Evolutionary conservation across 2,113 vertebrate genomes (phyloP), one percentile per base, ranked within the genome.

Genomic region (Ailuropoda melanoleuca): DNA sequence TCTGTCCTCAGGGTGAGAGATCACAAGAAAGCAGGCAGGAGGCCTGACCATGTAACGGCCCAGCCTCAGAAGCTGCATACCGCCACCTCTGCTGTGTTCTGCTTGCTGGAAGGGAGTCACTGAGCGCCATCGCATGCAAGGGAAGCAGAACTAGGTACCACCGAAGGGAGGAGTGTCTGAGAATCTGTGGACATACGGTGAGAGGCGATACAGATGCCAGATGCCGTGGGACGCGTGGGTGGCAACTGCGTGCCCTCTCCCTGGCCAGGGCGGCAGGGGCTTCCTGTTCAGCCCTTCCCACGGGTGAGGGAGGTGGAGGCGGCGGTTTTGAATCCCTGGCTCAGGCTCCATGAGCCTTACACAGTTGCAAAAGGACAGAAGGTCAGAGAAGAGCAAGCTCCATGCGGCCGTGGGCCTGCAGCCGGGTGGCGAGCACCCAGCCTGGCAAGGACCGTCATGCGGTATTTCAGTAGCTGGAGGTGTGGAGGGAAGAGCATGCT

Each of bases 351-450:
- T 19, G 17, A 77, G 53, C 72, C 9, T 50, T n/a, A 43, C 18
- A 23, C 48, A 34, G 19, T 19, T 64, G 9, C 26, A 7, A 14
- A 70, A 46, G 60, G 34, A 34, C 18, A 43, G 43, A 43, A 43
- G 43, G 43, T 77, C 72, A 80, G 68, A 81, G 53, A 34, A 26
- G 53, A 34, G 21, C 53, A 21, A 17, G n/a, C n/a, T 46, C 6
- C 1, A 46, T 4, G 80, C 62, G 0, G 8, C 24, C 0, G 2
- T 15, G 46, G 74, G 60, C 2, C 81, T 26, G 6, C 21, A 23
- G n/a, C 31, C 60, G 58, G 53, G 29, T 29, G 24, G 39, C 21
- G n/a, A 15, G 43, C 31, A 2, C 34, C 23, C 18, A 82, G 14
- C 78, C 70, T 80, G 31, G 53, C 55, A 34, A 0, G 10, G 58